These are phyloP conservation scores for Abrostola tripartita DNA, from an alignment of 2,888 invertebrate species.

Conservation along the genomic window DNA sequence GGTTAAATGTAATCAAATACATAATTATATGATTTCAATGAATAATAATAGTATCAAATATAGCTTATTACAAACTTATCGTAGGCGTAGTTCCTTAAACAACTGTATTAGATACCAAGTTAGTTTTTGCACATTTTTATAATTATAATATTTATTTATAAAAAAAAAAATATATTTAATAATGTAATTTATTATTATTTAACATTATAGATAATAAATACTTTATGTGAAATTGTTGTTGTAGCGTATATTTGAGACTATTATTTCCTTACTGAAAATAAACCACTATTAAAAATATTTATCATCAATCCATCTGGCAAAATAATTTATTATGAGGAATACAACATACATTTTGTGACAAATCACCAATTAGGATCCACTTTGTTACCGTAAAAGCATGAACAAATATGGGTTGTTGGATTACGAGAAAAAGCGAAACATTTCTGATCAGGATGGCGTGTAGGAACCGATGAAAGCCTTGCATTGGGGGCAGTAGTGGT, in stretches of 20 bases:
- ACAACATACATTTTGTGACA: constrained; percentile 14
- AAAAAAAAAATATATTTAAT: neutral
- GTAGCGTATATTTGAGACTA: neutral
- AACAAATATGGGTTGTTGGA: constrained; percentile 4
- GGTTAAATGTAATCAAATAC: constrained; percentile 29
- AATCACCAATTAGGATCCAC: constrained; percentile 2
- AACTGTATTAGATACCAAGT: neutral
- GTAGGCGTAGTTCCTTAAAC: neutral
- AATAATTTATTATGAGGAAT: constrained; percentile 20
- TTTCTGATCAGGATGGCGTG: constrained; percentile 72
- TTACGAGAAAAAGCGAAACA: neutral
- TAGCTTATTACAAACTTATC: neutral
- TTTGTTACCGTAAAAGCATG: constrained; percentile 6
- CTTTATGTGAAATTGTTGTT: neutral
- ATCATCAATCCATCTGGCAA: constrained; percentile 18
- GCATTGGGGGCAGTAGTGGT: constrained; percentile 86
- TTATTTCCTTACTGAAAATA: neutral
- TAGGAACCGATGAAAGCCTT: constrained; percentile 81
- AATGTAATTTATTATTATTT: neutral
- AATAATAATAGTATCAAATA: neutral
- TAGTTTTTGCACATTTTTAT: neutral
- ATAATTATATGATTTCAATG: constrained; percentile 4
- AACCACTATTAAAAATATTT: neutral
- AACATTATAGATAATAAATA: neutral
- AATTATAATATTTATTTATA: neutral